Conservation (phyloP, 2,888 invertebrate species). For the Lapara coniferarum region DNA sequence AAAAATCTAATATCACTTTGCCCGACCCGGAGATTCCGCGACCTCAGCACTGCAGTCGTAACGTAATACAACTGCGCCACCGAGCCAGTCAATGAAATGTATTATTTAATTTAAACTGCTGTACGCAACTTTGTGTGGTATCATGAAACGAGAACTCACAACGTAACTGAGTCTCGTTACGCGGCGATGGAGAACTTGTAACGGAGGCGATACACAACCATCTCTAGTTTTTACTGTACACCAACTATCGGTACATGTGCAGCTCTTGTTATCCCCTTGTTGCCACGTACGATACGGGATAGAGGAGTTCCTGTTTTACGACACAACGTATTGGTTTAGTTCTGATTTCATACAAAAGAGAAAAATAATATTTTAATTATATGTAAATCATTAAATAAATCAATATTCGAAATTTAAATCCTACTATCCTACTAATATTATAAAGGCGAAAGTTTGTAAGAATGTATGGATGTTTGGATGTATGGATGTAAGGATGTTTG, state of each 20-base stretch:
- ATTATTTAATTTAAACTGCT: background rate
- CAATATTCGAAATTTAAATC: background rate
- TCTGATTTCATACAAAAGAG: constrained; percentile 8
- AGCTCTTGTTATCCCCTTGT: constrained; percentile 3
- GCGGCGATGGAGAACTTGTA: constrained; percentile 28
- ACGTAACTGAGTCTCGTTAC: constrained; percentile 29
- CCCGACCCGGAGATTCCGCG: too few species aligned
- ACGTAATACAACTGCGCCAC: too few species aligned
- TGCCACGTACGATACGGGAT: background rate
- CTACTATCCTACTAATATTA: too few species aligned
- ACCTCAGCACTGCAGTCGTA: too few species aligned
- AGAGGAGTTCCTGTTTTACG: background rate
- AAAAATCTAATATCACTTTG: too few species aligned
- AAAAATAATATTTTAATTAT: background rate
- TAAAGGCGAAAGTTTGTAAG: too few species aligned
- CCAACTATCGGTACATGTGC: background rate
- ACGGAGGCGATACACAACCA: constrained; percentile 26
- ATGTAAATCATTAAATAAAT: background rate
- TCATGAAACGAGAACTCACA: constrained; percentile 26
- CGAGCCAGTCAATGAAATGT: background rate
- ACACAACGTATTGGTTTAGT: background rate
- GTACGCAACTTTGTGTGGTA: background rate
- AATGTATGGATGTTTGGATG: too few species aligned
- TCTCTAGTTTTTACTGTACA: constrained; percentile 29
- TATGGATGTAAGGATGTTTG: too few species aligned